A percentile compares a stretch with the other conserved stretches of the same genome.
Conservation (phyloP, 2,888 invertebrate genomes). For the Hedya salicella region DNA sequence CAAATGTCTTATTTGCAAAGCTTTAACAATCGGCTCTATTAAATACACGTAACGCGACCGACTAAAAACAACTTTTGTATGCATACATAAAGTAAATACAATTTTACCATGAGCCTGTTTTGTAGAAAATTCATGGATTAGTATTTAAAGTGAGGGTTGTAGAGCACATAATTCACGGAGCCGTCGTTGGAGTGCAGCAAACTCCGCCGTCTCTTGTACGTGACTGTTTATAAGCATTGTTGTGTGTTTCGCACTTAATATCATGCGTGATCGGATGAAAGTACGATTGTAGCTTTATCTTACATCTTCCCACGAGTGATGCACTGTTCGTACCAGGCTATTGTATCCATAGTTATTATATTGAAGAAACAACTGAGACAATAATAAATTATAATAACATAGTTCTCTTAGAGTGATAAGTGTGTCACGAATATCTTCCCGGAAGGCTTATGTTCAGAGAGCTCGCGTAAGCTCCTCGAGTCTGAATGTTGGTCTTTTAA, state of each 20-base stretch:
- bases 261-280: slow-evolving; percentile 80
- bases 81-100: slow-evolving; percentile 45
- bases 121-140: not conserved
- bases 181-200: slow-evolving; percentile 41
- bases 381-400: slow-evolving; percentile 63
- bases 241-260: slow-evolving; percentile 73
- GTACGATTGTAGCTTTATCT: slow-evolving; percentile 73
- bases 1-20: slow-evolving; percentile 38
- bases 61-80: slow-evolving; percentile 43
- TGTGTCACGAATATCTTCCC: slow-evolving; percentile 60
- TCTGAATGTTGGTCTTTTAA: slow-evolving; percentile 17
- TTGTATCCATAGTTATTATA: slow-evolving; percentile 61
- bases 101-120: not conserved
- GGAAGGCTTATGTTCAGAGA: slow-evolving; percentile 38
- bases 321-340: slow-evolving; percentile 59
- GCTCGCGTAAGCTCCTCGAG: not conserved
- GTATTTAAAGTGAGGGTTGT: slow-evolving; percentile 14
- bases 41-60: slow-evolving; percentile 35
- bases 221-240: slow-evolving; percentile 67
- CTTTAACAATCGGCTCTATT: slow-evolving; percentile 44
- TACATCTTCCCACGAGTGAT: slow-evolving; percentile 74
- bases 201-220: slow-evolving; percentile 49
- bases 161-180: slow-evolving; percentile 32
- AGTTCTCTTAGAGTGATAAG: slow-evolving; percentile 65
- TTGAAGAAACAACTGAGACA: slow-evolving; percentile 61